Evolutionary conservation across 1,140 invertebrate species (phyloP), one percentile per base, ranked within the genome.

Genomic region (Cecropterus lyciades): DNA sequence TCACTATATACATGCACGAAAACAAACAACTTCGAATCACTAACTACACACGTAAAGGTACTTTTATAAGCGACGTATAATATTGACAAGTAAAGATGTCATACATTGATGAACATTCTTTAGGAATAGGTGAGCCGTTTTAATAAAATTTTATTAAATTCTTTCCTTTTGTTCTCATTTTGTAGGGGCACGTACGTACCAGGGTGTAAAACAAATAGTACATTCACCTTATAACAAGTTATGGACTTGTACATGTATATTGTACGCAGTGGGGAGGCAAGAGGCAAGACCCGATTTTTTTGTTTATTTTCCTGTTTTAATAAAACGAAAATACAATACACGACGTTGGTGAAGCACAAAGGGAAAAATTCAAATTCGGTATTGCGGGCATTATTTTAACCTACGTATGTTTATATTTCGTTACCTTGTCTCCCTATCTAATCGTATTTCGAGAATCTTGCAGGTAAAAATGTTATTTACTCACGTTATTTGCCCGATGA

Each of bases 281-380:
- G 53, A 69, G 67, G 59, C 42, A 49, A 48, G 46, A 52, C n/a
- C n/a, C n/a, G 20, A 69, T 70, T 78, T 80, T 80, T 82, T 82
- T 85, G 75, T 80, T 83, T 86, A 72, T 84, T 87, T 84, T 85
- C 68, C 79, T 68, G 70, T 76, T 84, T 82, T 85, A 85, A 85
- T 87, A 82, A 83, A 87, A 85, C 66, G 72, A 80, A 83, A 82
- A 85, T 73, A 86, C 77, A 82, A 81, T 81, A 80, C 75, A 70
- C 71, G 73, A 67, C 67, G 76, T 62, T 67, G 65, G 78, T 69
- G 71, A 76, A 67, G 72, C 64, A 82, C 77, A 85, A 80, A 87
- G 78, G 77, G 75, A n/a, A 82, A 70, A 80, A 79, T 81, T 82
- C 69, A 80, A 82, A 89, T 86, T 80, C 68, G 60, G 60, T 78